These are phyloP conservation scores for Drosophila parvula DNA, from an alignment of 1,140 invertebrate genomes.

Conservation along the genomic window DNA sequence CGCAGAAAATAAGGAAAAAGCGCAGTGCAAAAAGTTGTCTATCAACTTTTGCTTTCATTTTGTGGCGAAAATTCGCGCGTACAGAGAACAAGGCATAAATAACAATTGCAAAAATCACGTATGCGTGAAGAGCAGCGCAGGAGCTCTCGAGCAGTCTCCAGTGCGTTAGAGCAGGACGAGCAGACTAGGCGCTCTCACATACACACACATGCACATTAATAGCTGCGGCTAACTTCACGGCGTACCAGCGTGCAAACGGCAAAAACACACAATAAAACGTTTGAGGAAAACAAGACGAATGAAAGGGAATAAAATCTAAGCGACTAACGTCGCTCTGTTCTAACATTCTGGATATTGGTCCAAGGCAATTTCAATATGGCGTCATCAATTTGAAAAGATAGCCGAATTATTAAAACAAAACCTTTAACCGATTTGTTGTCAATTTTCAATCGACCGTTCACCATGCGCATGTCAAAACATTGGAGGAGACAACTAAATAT, in stretches of 20 bases:
- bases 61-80: conserved; percentile 72
- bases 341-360: conserved; percentile 30
- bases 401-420: neutral
- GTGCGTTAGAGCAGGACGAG: conserved; percentile 49
- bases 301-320: conserved; percentile 34
- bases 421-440: neutral
- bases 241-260: conserved; percentile 49
- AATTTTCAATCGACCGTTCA: neutral
- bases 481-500: conserved; percentile 5
- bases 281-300: conserved; percentile 69
- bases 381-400: neutral
- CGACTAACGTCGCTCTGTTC: conserved; percentile 23
- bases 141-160: conserved; percentile 1
- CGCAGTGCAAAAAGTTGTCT: conserved; percentile 70
- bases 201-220: conserved; percentile 23
- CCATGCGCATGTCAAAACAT: conserved; percentile 43
- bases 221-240: conserved; percentile 66
- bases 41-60: conserved; percentile 83
- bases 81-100: conserved; percentile 61
- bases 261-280: conserved; percentile 64
- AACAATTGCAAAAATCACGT: conserved; percentile 74
- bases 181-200: conserved; percentile 14
- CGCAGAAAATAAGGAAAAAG: conserved; percentile 50
- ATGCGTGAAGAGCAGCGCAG: conserved; percentile 60
- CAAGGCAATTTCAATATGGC: conserved; percentile 48